phyloP scores from a whole-genome alignment of 2,797 vertebrate species.

The Myotis findleyi region DNA sequence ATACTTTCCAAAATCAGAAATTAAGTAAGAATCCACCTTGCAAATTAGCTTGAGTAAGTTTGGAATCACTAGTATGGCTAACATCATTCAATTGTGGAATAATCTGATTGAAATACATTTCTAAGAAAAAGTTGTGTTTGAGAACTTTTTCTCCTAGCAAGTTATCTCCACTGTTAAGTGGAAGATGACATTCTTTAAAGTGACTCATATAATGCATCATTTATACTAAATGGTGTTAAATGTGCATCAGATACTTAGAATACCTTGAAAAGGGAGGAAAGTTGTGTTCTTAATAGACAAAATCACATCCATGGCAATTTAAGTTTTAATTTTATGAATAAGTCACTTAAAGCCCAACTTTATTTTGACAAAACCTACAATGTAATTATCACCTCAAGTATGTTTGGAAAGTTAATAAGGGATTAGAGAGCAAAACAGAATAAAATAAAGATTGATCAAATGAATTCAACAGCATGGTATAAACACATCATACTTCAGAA shows the following conservation, averaged over 20 bases:
- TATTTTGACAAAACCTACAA: conserved; percentile 53
- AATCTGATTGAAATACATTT: conserved; percentile 50
- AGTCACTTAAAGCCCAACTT: conserved; percentile 43
- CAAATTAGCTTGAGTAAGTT: conserved; percentile 62
- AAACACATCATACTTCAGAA: neutral
- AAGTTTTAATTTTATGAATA: conserved; percentile 59
- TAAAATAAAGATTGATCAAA: conserved; percentile 2
- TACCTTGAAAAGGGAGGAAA: conserved; percentile 57
- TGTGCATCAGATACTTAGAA: conserved; percentile 1
- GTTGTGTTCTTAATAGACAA: conserved; percentile 33
- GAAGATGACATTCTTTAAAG: conserved; percentile 29
- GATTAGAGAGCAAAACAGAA: neutral
- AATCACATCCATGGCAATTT: conserved; percentile 16
- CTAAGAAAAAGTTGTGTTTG: conserved; percentile 42
- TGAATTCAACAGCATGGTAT: conserved; percentile 27
- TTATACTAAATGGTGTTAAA: conserved; percentile 48
- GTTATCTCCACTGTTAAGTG: conserved; percentile 42
- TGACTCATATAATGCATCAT: conserved; percentile 40
- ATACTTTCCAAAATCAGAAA: conserved; percentile 64
- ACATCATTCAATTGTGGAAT: conserved; percentile 24
- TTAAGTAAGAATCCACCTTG: conserved; percentile 48
- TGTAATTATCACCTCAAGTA: conserved; percentile 39
- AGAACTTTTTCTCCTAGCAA: conserved; percentile 61
- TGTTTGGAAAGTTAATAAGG: conserved; percentile 41
- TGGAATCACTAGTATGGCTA: conserved; percentile 46